Conservation (phyloP, 1,140 invertebrate genomes). For the Ceratina australensis region DNA sequence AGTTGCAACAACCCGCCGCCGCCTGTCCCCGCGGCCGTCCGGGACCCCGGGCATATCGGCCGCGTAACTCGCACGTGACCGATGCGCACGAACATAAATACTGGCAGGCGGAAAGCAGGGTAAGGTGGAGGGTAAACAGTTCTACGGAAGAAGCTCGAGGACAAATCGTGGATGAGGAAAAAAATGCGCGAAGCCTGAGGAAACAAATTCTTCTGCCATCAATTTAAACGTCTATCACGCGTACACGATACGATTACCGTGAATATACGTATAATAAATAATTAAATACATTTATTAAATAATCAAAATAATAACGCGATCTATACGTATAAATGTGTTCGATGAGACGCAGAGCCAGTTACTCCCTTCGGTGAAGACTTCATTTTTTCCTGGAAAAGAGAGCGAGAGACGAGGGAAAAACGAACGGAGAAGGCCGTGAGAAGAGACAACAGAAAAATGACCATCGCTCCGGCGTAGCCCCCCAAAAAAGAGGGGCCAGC, state of each 20-base stretch:
- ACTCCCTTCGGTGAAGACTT: too few species aligned
- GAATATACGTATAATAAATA: too few species aligned
- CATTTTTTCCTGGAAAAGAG: not conserved
- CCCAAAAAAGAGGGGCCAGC: conserved; percentile 11
- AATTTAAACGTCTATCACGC: too few species aligned
- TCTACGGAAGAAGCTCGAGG: not conserved
- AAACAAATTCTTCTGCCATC: not conserved
- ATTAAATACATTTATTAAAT: too few species aligned
- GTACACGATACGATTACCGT: too few species aligned
- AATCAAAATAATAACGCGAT: too few species aligned
- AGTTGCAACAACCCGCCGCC: conserved; percentile 75
- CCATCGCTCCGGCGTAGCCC: not conserved
- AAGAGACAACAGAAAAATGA: conserved; percentile 34
- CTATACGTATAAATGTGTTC: too few species aligned
- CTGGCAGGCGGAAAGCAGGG: not conserved
- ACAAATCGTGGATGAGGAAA: conserved; percentile 2
- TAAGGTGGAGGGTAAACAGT: not conserved
- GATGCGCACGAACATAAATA: conserved; percentile 40
- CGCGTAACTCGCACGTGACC: conserved; percentile 52
- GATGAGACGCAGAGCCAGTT: too few species aligned
- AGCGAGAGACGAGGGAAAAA: not conserved
- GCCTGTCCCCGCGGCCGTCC: conserved; percentile 21
- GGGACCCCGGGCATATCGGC: conserved; percentile 32
- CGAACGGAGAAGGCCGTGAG: conserved; percentile 24
- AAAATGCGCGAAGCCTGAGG: not conserved